Conservation (phyloP, 2,113 vertebrate species). For the Sisor rabdophorus region DNA sequence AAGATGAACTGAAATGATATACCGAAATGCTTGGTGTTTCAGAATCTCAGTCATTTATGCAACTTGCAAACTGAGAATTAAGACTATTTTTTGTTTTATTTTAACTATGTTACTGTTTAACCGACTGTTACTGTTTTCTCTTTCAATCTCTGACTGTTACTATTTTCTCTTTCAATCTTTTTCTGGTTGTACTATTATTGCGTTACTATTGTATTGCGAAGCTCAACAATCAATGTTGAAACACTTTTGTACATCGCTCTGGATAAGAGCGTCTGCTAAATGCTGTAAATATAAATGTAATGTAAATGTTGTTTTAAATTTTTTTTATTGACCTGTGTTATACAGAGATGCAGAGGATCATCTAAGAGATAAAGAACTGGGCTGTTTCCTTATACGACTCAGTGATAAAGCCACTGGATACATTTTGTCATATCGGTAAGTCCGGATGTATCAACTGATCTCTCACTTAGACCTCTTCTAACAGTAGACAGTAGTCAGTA, state of each 20-base stretch:
- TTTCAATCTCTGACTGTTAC: too few species aligned
- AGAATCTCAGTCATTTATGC: neutral
- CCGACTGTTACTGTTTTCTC: too few species aligned
- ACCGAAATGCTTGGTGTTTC: neutral
- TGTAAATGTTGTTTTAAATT: neutral
- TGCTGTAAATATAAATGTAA: too few species aligned
- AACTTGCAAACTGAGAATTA: neutral
- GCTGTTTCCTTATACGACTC: conserved; percentile 81
- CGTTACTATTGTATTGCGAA: too few species aligned
- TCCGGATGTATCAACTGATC: conserved; percentile 10
- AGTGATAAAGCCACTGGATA: conserved; percentile 79
- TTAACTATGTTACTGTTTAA: too few species aligned
- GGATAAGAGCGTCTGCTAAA: too few species aligned
- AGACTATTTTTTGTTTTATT: too few species aligned
- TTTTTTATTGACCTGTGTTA: conserved; percentile 33
- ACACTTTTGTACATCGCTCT: too few species aligned
- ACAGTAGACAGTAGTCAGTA: neutral
- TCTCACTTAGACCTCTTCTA: neutral
- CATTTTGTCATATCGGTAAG: conserved; percentile 83
- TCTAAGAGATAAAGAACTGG: conserved; percentile 69
- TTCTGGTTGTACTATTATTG: too few species aligned
- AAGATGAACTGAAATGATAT: too few species aligned
- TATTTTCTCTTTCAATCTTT: too few species aligned
- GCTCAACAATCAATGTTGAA: too few species aligned
- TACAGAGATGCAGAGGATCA: conserved; percentile 77